Evolutionary conservation across 2,888 invertebrate genomes (phyloP), one percentile per base, ranked within the genome.

Genomic region (Sphaerophoria taeniata): DNA sequence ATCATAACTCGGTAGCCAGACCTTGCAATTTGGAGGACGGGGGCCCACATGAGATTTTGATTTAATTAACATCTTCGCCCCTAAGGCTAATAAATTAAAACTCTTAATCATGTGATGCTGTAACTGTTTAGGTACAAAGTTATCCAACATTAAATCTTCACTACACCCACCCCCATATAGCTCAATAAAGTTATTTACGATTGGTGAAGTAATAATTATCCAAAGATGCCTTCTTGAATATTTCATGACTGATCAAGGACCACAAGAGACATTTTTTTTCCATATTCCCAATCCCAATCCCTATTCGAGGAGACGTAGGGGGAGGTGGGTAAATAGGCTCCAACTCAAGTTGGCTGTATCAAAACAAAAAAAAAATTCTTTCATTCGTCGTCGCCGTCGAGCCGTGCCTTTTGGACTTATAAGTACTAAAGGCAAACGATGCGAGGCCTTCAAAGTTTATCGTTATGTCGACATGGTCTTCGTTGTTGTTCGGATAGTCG

Each of bases 191-290:
- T 69, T 14, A 53, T 31, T 58, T 71, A 24, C 43, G 34, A 78
- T 72, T 67, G 72, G 51, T 67, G 63, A 77, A 61, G 65, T 34
- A 49, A 76, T 82, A 82, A 82, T 76, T 72, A 77, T 69, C 47
- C 24, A 31, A 14, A 63, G 70, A 63, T 14, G 24, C n/a, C 47
- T 69, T 55, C 51, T 49, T 63, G 24, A 63, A 77, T 73, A 63
- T 55, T 72, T 69, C 11, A 24, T n/a, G n/a, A n/a, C n/a, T n/a
- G n/a, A n/a, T n/a, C n/a, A n/a, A n/a, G n/a, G n/a, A n/a, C n/a
- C n/a, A n/a, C n/a, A n/a, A n/a, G n/a, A n/a, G n/a, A n/a, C n/a
- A n/a, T n/a, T n/a, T n/a, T n/a, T n/a, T n/a, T n/a, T n/a, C n/a
- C n/a, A n/a, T n/a, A n/a, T n/a, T 24, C 24, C n/a, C n/a, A n/a